Conservation (phyloP, 1,140 invertebrate genomes). For the Solen grandis region DNA sequence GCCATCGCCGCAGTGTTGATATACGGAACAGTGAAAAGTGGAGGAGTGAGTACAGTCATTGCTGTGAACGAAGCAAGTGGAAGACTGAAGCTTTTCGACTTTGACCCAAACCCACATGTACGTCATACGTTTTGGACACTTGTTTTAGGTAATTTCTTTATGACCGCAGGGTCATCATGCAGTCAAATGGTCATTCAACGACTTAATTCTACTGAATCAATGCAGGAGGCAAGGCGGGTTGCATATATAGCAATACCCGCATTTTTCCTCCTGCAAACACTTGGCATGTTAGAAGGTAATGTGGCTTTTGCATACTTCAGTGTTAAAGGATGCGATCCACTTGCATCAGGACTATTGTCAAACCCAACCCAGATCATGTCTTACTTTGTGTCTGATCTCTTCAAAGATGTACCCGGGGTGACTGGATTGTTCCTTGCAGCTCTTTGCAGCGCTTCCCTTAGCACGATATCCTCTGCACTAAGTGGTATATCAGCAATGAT, state of each 20-base stretch:
- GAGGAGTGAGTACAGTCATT: background rate
- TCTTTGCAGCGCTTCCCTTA: too few relatives aligned
- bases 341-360: slow-evolving; percentile 32
- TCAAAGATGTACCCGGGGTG: slow-evolving; percentile 12
- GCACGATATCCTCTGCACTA: slow-evolving; percentile 20
- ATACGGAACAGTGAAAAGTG: slow-evolving; percentile 9
- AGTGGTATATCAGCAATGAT: slow-evolving; percentile 30
- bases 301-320: slow-evolving; percentile 32
- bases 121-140: slow-evolving; percentile 43
- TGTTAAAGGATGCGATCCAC: slow-evolving; percentile 37
- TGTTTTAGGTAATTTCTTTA: background rate
- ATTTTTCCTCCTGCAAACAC: slow-evolving; percentile 4
- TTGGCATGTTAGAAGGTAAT: slow-evolving; percentile 9
- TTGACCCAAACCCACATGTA: slow-evolving; percentile 22
- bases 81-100: slow-evolving; percentile 23
- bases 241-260: slow-evolving; percentile 7
- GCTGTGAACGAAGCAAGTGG: slow-evolving; percentile 10
- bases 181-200: slow-evolving; percentile 16
- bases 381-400: slow-evolving; percentile 17
- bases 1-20: too few relatives aligned
- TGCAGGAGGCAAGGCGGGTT: slow-evolving; percentile 24
- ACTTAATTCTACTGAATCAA: slow-evolving; percentile 27
- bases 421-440: slow-evolving; percentile 29
- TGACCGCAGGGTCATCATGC: background rate
- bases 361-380: slow-evolving; percentile 45